These are phyloP conservation scores for Helleia helle DNA, from an alignment of 2,888 invertebrate genomes.

Conservation along the genomic window DNA sequence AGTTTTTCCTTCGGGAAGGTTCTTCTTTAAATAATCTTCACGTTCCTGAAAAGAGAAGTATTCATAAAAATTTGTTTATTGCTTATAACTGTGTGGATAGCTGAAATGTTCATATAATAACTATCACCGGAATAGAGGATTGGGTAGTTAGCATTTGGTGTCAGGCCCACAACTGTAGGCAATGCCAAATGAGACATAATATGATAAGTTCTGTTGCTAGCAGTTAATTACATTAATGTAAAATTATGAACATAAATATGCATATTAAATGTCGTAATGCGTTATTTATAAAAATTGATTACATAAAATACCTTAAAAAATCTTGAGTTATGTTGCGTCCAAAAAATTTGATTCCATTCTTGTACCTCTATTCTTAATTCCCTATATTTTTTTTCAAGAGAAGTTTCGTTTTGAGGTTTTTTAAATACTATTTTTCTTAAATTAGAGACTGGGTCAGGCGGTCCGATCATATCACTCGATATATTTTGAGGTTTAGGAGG, in stretches of 20 bases:
- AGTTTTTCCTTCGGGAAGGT: slow-evolving; percentile 58
- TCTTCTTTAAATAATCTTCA: slow-evolving; percentile 68
- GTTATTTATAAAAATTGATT: slow-evolving; percentile 13
- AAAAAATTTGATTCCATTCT: slow-evolving; percentile 89
- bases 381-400: slow-evolving; percentile 77
- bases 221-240: too few species aligned
- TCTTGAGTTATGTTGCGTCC: slow-evolving; percentile 84
- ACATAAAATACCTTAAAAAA: slow-evolving; percentile 74
- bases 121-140: too few species aligned
- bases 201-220: too few species aligned
- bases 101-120: too few species aligned
- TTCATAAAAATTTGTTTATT: too few species aligned
- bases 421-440: slow-evolving; percentile 81
- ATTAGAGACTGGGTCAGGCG: slow-evolving; percentile 87
- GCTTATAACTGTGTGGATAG: too few species aligned
- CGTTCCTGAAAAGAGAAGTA: slow-evolving; percentile 73
- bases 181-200: too few species aligned
- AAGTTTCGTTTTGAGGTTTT: slow-evolving; percentile 77
- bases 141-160: too few species aligned
- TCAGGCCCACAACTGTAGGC: too few species aligned
- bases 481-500: slow-evolving; percentile 53
- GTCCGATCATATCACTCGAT: slow-evolving; percentile 80
- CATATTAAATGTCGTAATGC: too few species aligned
- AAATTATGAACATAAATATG: too few species aligned
- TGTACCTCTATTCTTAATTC: slow-evolving; percentile 79